Base-by-base conservation (phyloP, 2,888 invertebrate species). In the Dryobota labecula region DNA sequence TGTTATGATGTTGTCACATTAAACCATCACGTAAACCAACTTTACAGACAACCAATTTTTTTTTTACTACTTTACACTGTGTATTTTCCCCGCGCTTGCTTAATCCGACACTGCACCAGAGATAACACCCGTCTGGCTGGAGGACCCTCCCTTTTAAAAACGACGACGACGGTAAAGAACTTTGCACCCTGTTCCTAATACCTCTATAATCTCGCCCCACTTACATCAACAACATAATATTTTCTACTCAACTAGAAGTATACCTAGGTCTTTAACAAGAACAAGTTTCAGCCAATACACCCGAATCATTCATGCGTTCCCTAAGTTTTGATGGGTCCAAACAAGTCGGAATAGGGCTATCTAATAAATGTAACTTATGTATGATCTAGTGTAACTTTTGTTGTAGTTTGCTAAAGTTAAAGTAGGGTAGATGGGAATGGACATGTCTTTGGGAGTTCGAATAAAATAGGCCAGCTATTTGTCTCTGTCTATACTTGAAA, bases 281-380 rank as follows among this genome's bases (percentile, higher is more conserved):
- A 62, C 27, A 47, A 68, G 27, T 63, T 62, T 13, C 11, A 15
- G n/a, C 27, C 47, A 57, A 58, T 67, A 49, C 30, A 56, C 33
- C 6, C 53, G 57, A 54, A 62, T 75, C 45, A 76, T 76, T 63
- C 49, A 15, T n/a, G 24, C 36, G 49, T 75, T 53, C n/a, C 11
- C 41, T 7, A 75, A 80, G 43, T 80, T 77, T n/a, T 33, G 76
- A 56, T 38, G 58, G 27, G 36, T 15, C 58, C 62, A 60, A 80
- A 76, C 47, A 45, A 45, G 53, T n/a, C n/a, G 6, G 30, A 68
- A 76, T 47, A 27, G 47, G 33, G n/a, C 47, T 38, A 30, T 62
- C n/a, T 49, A 63, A 75, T 68, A 75, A 78, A 78, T 54, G 63
- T 49, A 30, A 60, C 54, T 60, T 62, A 69, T 51, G 69, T 80